Evolutionary conservation across 2,113 vertebrate species (phyloP).

Genomic region (Malurus cyaneus): DNA sequence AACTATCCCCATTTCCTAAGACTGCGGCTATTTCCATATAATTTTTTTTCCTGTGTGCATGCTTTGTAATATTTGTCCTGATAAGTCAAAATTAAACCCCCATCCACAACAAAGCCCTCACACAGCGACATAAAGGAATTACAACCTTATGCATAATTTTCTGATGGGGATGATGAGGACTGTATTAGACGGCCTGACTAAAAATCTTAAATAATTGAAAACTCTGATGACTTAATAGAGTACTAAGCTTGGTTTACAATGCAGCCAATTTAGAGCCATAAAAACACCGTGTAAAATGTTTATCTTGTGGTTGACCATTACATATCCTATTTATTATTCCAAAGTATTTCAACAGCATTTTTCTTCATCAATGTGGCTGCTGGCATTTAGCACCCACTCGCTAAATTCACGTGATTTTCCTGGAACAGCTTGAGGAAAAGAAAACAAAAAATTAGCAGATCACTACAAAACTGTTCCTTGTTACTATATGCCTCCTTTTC

Average conservation of each 20-base stretch:
- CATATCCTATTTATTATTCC: constrained; percentile 76
- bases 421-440: constrained; percentile 53
- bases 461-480: not conserved
- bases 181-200: constrained; percentile 67
- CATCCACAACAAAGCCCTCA: constrained; percentile 37
- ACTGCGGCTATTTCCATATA: constrained; percentile 43
- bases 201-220: constrained; percentile 80
- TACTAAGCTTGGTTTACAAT: constrained; percentile 76
- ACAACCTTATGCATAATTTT: constrained; percentile 53
- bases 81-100: constrained; percentile 68
- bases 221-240: constrained; percentile 76
- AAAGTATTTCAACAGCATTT: constrained; percentile 72
- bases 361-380: constrained; percentile 76
- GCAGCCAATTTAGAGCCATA: constrained; percentile 77
- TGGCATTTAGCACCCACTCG: constrained; percentile 72
- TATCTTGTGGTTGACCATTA: constrained; percentile 76
- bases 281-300: constrained; percentile 78
- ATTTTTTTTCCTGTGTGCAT: constrained; percentile 1
- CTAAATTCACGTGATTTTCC: constrained; percentile 60
- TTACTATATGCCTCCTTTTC: not conserved
- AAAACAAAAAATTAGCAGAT: constrained; percentile 39
- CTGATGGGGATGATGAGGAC: constrained; percentile 56
- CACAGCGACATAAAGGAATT: constrained; percentile 53
- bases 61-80: constrained; percentile 56
- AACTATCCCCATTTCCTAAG: constrained; percentile 28